Percentiles rank a stretch among this genome's conserved stretches.
These are phyloP conservation scores for Enteromius afrohamiltoni DNA, from an alignment of 2,797 vertebrate species.

Conservation along the genomic window DNA sequence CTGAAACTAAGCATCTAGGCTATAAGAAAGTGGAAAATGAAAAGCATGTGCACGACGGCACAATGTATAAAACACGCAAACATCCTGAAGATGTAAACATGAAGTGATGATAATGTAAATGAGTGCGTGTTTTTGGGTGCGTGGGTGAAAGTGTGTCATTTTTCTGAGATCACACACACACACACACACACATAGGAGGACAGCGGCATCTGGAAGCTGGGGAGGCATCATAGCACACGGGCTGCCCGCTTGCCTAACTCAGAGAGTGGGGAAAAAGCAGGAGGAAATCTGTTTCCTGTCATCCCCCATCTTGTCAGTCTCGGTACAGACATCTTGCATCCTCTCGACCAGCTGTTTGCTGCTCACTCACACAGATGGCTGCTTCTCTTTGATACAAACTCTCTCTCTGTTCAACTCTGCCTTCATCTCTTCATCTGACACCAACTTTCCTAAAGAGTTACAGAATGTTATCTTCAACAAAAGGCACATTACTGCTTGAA, in stretches of 20 bases:
- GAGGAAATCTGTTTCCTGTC: constrained; percentile 96
- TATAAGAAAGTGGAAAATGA: neutral
- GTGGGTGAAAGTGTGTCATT: neutral
- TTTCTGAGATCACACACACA: constrained; percentile 20
- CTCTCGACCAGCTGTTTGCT: constrained; percentile 90
- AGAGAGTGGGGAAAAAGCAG: constrained; percentile 80
- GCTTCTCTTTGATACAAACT: constrained; percentile 76
- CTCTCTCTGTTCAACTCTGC: constrained; percentile 11
- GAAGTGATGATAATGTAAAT: constrained; percentile 23
- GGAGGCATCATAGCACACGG: constrained; percentile 81
- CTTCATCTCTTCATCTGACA: constrained; percentile 55
- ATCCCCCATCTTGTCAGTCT: constrained; percentile 96
- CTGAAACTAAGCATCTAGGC: neutral
- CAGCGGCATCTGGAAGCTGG: constrained; percentile 92
- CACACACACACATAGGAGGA: constrained; percentile 55
- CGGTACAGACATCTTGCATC: constrained; percentile 90
- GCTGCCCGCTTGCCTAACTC: constrained; percentile 81
- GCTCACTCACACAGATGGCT: constrained; percentile 88
- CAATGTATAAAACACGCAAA: constrained; percentile 2
- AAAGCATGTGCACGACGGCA: neutral
- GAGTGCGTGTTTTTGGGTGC: neutral
- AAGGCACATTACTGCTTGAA: neutral
- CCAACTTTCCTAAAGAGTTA: constrained; percentile 45
- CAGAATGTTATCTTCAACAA: constrained; percentile 18
- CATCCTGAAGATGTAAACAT: constrained; percentile 6